Evolutionary conservation across 1,140 invertebrate species (phyloP), one percentile per base, ranked within the genome.

Genomic region (Macrotrachela quadricornifera): DNA sequence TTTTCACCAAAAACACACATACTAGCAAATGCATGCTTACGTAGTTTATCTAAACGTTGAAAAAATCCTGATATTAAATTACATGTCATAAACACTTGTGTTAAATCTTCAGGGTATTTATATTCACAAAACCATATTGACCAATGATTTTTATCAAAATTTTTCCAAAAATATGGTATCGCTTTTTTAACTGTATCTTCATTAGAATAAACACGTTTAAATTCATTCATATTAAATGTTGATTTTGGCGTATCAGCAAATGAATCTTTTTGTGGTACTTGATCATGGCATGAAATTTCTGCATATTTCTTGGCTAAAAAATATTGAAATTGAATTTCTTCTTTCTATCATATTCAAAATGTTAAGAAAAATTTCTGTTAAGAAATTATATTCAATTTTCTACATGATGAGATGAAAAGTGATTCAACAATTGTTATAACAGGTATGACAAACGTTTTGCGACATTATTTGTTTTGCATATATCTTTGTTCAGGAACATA

Each of bases 81-180:
- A 65, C 83, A 87, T 64, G 81, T 85, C 87, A 94, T 92, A 74
- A 91, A 95, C 17, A 84, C 79, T 68, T 86, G 82, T 58, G 79
- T 76, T 10, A 97, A 75, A 69, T 96, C 90, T 57, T 91, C 75
- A 51, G 81, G 81, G 68, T 86, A 96, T 69, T 94, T 94, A 75
- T 99, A 99, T 75, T 94, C 85, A 53, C 84, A 80, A 53, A 78
- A 80, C 92, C 92, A 99, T 66, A 97, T 90, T 46, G 90, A 96
- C 71, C 91, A 94, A 69, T 92, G 79, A 66, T 91, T 80, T 18
- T 83, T 73, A 68, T 99, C 94, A 72, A 97, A 97, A 66, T 96
- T 87, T 62, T 92, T 78, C 83, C 88, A 97, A 75, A 99, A 99
- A 66, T 90, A 96, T 3, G 88, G 85, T 63, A 99, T 80, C 40